A percentile compares a stretch with the other conserved stretches of the same genome.
Conservation (phyloP, 2,113 vertebrate genomes). For the Macquaria australasica region DNA sequence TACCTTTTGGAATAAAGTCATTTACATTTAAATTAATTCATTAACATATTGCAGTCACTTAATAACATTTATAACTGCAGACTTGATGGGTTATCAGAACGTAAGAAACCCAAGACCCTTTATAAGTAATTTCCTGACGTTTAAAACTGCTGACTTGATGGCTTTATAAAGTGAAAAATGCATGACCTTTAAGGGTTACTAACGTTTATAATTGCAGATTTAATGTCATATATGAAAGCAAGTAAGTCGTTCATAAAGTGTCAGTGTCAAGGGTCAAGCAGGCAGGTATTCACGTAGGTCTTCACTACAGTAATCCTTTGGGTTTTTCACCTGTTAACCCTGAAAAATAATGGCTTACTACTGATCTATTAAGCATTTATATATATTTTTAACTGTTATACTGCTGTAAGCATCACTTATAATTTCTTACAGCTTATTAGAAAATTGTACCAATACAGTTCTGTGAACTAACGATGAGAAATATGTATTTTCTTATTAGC, state of each 20-base stretch:
- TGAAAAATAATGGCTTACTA: neutral
- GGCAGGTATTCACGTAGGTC: neutral
- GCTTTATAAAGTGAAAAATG: neutral
- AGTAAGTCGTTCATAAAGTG: neutral
- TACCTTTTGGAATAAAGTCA: neutral
- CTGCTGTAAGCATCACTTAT: no score
- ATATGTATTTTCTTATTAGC: neutral
- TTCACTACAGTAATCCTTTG: neutral
- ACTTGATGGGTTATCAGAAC: neutral
- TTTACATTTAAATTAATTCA: neutral
- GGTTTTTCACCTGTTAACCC: neutral
- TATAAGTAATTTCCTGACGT: constrained; percentile 18
- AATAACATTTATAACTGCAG: neutral
- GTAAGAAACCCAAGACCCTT: neutral
- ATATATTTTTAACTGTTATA: neutral
- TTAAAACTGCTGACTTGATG: constrained; percentile 4
- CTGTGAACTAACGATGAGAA: neutral
- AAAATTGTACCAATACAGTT: neutral
- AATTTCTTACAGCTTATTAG: neutral
- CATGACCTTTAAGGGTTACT: constrained; percentile 5
- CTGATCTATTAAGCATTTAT: neutral
- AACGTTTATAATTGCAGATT: neutral
- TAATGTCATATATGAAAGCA: neutral
- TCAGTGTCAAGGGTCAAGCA: neutral
- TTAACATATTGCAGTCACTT: neutral